Base-by-base conservation (phyloP, 2,113 vertebrate species). In the Brachionichthys hirsutus region DNA sequence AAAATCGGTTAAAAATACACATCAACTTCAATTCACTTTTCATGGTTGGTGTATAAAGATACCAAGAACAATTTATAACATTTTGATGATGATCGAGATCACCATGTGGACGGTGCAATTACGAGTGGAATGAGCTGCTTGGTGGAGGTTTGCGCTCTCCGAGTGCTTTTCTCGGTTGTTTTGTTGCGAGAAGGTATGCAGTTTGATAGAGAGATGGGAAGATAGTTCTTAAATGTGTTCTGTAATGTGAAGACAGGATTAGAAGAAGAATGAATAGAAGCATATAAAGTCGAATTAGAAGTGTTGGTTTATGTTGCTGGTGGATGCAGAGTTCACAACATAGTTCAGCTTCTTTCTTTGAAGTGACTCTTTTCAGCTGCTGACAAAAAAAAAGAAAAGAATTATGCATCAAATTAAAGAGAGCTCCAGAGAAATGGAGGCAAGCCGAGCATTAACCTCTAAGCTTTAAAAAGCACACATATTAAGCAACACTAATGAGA, bases 401-500 rank as follows among this genome's bases (percentile, higher is more conserved):
- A 85, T 86, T 77, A 82, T 79, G 78, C 76, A 87, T 85, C 77
- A 89, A 86, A 92, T 91, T 88, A 88, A 86, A 83, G 83, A 67
- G 74, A 83, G 85, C 84, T 84, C 83, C 77, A 79, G 77, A 75
- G 81, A 80, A 86, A 87, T 84, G 73, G 74, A 85, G 71, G 90
- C 82, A 81, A 88, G 78, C 77, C 57, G 14, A 70, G 85, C 84
- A 88, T 92, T 88, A 89, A 90, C 88, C 89, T 90, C 80, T 84
- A 81, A 90, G 84, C 81, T 87, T 89, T 85, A 83, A 90, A 89
- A 89, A 86, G 87, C 80, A 85, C 84, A 90, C 82, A 81, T 85
- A 89, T 92, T 89, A 89, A 86, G 84, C 87, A 85, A 84, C 81
- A 75, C 77, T 91, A 91, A 91, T 88, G 88, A 90, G 86, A 80